Conservation (phyloP, 2,797 vertebrate genomes). For the Novumbra hubbsi region DNA sequence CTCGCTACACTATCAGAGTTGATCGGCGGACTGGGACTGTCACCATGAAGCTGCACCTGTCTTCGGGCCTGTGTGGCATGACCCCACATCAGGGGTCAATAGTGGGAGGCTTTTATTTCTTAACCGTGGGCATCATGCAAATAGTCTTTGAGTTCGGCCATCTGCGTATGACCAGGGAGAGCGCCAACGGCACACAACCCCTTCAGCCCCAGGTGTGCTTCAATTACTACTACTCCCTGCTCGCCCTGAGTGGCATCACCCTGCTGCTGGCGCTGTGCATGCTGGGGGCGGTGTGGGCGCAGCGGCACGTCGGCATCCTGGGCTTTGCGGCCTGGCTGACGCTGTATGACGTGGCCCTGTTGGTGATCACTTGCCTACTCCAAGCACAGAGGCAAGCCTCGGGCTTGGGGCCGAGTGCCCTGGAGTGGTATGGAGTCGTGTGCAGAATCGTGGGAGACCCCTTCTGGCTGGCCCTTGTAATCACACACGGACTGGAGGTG, state of each 20-base stretch:
- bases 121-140: slow-evolving; percentile 23
- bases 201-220: neutral
- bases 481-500: slow-evolving; percentile 16
- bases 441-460: slow-evolving; percentile 24
- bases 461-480: slow-evolving; percentile 29
- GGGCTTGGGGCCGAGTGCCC: neutral
- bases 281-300: neutral
- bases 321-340: slow-evolving; percentile 12
- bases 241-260: slow-evolving; percentile 5
- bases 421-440: slow-evolving; percentile 12
- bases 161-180: slow-evolving; percentile 5
- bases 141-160: slow-evolving; percentile 10
- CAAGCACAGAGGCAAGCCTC: slow-evolving; percentile 8
- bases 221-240: slow-evolving; percentile 17
- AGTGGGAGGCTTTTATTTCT: slow-evolving; percentile 16
- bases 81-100: slow-evolving; percentile 13
- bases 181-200: neutral
- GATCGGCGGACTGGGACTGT: neutral
- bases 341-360: slow-evolving; percentile 7
- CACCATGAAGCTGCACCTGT: slow-evolving; percentile 19
- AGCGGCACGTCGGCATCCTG: neutral
- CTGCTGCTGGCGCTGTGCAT: neutral
- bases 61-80: slow-evolving; percentile 20
- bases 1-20: neutral
- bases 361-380: slow-evolving; percentile 14